Percentiles rank a stretch among this genome's conserved stretches.
Evolutionary conservation across 2,113 vertebrate species (phyloP).

Genomic region (Brachypodius melanocephalos): DNA sequence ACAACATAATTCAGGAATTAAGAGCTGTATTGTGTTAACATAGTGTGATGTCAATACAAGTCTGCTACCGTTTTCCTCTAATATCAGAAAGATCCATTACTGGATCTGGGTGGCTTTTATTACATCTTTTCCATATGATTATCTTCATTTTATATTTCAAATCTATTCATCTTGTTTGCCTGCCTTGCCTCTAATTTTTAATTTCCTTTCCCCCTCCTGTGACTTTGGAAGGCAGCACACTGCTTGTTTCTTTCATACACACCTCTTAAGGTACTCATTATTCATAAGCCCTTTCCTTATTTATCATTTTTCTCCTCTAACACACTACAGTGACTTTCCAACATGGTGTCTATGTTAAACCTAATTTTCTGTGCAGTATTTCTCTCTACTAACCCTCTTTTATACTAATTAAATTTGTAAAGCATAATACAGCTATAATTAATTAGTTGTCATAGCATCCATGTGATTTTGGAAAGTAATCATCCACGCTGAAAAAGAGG

Average conservation of each 20-base stretch:
- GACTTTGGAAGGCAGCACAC: background rate
- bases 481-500: background rate
- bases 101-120: background rate
- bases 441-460: constrained; percentile 4
- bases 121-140: background rate
- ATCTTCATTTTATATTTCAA: background rate
- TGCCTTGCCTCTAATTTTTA: constrained; percentile 23
- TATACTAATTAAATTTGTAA: background rate
- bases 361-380: background rate
- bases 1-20: background rate
- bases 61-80: background rate
- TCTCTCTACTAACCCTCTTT: background rate
- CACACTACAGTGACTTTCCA: background rate
- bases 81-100: background rate
- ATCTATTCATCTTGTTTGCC: background rate
- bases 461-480: background rate
- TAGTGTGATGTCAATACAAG: background rate
- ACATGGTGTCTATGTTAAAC: background rate
- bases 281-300: background rate
- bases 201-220: constrained; percentile 2
- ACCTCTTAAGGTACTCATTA: background rate
- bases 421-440: background rate
- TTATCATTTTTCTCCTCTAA: background rate
- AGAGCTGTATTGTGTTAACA: background rate
- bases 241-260: background rate